Percentiles rank a stretch among this genome's conserved stretches.
Conservation (phyloP, 2,888 invertebrate genomes). For the Venusia cambrica region DNA sequence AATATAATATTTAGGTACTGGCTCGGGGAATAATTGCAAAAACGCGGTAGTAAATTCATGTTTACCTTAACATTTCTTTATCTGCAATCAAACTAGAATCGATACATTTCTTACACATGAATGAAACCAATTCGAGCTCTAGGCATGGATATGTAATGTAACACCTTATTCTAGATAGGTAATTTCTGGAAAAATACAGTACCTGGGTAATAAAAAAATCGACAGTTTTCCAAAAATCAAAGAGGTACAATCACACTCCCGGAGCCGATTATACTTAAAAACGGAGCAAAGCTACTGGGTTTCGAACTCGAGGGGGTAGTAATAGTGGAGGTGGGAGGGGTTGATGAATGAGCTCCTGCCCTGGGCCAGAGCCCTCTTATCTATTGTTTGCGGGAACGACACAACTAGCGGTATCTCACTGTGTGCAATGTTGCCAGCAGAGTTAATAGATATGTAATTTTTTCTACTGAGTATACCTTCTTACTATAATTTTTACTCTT, state of each 20-base stretch:
- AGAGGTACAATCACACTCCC: constrained; percentile 1
- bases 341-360: constrained; percentile 38
- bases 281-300: constrained; percentile 19
- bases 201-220: too few relatives aligned
- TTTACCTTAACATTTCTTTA: too few relatives aligned
- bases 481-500: constrained; percentile 1
- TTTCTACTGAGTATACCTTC: neutral
- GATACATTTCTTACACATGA: too few relatives aligned
- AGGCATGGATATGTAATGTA: too few relatives aligned
- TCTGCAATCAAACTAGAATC: too few relatives aligned
- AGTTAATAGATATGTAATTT: constrained; percentile 21
- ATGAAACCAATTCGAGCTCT: too few relatives aligned
- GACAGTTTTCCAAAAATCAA: neutral
- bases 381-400: constrained; percentile 53
- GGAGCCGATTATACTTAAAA: constrained; percentile 17
- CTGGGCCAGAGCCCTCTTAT: constrained; percentile 41
- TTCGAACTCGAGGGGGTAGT: constrained; percentile 15
- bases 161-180: too few relatives aligned
- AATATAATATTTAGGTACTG: too few relatives aligned
- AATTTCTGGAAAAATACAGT: too few relatives aligned
- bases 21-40: too few relatives aligned
- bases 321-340: constrained; percentile 14
- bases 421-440: constrained; percentile 24
- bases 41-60: too few relatives aligned
- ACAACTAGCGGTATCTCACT: constrained; percentile 29